Percentiles rank a stretch among this genome's conserved stretches.
Evolutionary conservation across 2,797 vertebrate species (phyloP).

Genomic region (Brachyalestes nurse): DNA sequence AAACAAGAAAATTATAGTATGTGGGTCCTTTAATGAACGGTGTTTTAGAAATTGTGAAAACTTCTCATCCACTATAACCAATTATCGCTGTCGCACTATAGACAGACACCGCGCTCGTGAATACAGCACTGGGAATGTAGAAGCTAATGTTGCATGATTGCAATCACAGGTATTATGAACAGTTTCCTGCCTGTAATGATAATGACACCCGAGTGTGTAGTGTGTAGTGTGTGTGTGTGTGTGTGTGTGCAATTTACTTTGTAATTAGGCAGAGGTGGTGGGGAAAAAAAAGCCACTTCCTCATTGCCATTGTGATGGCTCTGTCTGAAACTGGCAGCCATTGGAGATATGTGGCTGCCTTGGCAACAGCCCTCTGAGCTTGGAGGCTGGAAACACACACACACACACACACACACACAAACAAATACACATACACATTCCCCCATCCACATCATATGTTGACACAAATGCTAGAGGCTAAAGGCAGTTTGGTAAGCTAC

Average conservation of each 20-base stretch:
- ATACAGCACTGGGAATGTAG: constrained; percentile 4
- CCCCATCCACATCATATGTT: constrained; percentile 39
- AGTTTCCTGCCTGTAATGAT: constrained; percentile 65
- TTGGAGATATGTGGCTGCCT: constrained; percentile 59
- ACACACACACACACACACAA: constrained; percentile 12
- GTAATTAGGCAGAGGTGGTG: constrained; percentile 52
- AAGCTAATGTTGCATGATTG: constrained; percentile 60
- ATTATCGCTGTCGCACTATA: constrained; percentile 7
- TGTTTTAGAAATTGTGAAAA: constrained; percentile 26
- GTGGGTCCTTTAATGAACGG: constrained; percentile 26
- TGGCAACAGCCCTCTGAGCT: constrained; percentile 60
- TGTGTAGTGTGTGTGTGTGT: constrained; percentile 31
- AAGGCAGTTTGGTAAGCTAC: constrained; percentile 47
- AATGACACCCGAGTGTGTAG: constrained; percentile 65
- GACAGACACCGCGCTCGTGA: neutral
- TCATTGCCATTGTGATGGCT: constrained; percentile 60
- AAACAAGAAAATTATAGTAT: neutral
- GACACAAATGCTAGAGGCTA: constrained; percentile 38
- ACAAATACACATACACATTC: neutral
- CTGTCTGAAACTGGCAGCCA: constrained; percentile 60
- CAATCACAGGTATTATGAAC: constrained; percentile 68
- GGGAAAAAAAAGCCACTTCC: constrained; percentile 61
- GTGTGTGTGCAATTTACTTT: constrained; percentile 61
- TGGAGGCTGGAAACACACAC: constrained; percentile 30
- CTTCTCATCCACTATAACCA: constrained; percentile 14